Conservation (phyloP, 2,888 invertebrate genomes). For the Belgica antarctica region DNA sequence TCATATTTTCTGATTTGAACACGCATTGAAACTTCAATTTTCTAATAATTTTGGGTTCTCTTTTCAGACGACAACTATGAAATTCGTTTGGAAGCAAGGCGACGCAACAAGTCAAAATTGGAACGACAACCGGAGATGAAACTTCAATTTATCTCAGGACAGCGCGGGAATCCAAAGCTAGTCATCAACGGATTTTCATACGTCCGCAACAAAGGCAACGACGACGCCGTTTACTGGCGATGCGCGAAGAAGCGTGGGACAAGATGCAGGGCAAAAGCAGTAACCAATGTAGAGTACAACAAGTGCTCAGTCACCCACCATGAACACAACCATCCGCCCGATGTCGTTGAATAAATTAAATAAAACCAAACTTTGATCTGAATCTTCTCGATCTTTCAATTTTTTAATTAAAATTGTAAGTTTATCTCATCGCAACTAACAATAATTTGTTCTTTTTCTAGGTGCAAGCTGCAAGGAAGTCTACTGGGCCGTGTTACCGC, state of each 20-base stretch:
- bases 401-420: background rate
- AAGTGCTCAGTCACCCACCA: conserved; percentile 41
- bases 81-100: background rate
- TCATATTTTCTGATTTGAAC: too few species aligned
- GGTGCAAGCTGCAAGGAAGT: background rate
- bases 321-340: conserved; percentile 45
- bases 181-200: conserved; percentile 48
- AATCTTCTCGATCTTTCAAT: background rate
- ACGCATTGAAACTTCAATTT: background rate
- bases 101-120: background rate
- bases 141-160: conserved; percentile 47
- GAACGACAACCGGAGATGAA: background rate
- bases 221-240: conserved; percentile 45
- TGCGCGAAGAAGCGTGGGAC: conserved; percentile 44
- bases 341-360: conserved; percentile 34
- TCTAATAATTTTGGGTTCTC: background rate
- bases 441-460: background rate
- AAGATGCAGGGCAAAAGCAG: conserved; percentile 45
- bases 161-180: conserved; percentile 49
- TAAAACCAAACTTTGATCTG: background rate
- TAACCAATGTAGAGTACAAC: conserved; percentile 39
- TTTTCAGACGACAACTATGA: background rate
- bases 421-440: background rate
- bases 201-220: conserved; percentile 45
- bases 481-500: conserved; percentile 30